Conservation (phyloP, 2,797 vertebrate species). For the Peromyscus aztecus region DNA sequence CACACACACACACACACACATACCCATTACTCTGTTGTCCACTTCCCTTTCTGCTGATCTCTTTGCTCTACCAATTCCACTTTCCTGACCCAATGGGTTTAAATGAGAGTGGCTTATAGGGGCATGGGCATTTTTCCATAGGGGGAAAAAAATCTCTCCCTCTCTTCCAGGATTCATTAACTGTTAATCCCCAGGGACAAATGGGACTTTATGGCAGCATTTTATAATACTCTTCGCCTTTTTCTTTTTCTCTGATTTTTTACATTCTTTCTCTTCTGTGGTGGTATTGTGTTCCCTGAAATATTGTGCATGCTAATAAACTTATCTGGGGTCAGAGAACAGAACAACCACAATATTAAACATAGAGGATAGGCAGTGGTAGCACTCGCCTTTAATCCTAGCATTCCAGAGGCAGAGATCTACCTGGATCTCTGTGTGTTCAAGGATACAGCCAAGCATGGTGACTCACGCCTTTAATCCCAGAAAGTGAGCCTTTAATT, state of each 20-base stretch:
- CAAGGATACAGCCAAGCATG: no score
- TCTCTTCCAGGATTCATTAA: background rate
- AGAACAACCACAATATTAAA: no score
- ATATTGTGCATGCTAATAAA: no score
- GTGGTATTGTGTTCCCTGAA: no score
- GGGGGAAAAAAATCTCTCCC: background rate
- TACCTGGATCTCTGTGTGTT: no score
- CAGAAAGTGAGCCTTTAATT: no score
- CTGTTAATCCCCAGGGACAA: background rate
- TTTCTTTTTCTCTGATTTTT: background rate
- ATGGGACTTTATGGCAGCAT: background rate
- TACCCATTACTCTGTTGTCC: background rate
- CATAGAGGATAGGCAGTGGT: no score
- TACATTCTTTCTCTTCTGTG: background rate
- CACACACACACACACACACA: no score
- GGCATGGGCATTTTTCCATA: background rate
- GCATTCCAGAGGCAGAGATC: no score
- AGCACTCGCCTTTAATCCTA: no score
- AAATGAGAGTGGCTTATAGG: background rate
- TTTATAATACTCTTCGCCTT: background rate
- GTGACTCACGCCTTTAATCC: no score
- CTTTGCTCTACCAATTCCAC: background rate
- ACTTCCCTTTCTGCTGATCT: background rate
- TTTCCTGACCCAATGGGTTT: background rate
- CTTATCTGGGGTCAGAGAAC: no score